phyloP scores from a whole-genome alignment of 2,888 invertebrate species.

The Drosophila meridiana region DNA sequence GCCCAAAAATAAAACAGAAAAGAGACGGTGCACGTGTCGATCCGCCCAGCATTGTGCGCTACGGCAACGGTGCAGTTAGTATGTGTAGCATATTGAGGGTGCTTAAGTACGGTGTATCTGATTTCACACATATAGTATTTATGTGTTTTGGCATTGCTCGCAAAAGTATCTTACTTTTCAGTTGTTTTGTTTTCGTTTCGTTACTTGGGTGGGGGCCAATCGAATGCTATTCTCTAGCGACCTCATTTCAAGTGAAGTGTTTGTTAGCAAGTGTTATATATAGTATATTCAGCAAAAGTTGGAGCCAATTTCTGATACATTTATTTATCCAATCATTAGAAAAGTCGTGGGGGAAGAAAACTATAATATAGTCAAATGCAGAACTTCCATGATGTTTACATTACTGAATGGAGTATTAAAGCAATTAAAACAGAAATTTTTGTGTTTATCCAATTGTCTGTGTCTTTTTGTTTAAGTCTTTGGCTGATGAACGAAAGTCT shows the following conservation, averaged over 20 bases:
- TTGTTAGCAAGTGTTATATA: constrained; percentile 26
- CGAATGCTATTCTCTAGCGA: constrained; percentile 41
- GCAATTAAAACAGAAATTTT: neutral
- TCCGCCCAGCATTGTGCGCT: constrained; percentile 45
- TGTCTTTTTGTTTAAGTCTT: constrained; percentile 4
- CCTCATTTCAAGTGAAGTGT: constrained; percentile 32
- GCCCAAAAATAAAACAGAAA: constrained; percentile 10
- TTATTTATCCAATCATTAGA: constrained; percentile 11
- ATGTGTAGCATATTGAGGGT: constrained; percentile 26
- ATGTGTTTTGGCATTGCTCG: constrained; percentile 9
- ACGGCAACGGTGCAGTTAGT: constrained; percentile 40
- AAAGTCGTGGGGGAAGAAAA: constrained; percentile 18
- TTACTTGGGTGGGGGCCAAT: constrained; percentile 34
- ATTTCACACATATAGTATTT: constrained; percentile 7
- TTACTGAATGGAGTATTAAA: neutral
- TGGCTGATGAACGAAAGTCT: constrained; percentile 8
- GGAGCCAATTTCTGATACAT: constrained; percentile 37
- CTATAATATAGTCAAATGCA: constrained; percentile 21
- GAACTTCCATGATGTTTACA: constrained; percentile 17
- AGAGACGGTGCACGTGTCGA: constrained; percentile 52
- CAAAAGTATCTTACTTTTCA: constrained; percentile 9
- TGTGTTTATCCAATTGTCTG: constrained; percentile 19
- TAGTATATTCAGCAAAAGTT: constrained; percentile 19
- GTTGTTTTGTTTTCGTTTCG: constrained; percentile 7
- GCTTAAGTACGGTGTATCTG: constrained; percentile 28